Evolutionary conservation across 2,888 invertebrate genomes (phyloP), one percentile per base, ranked within the genome.

Genomic region (Harpalus rubripes): DNA sequence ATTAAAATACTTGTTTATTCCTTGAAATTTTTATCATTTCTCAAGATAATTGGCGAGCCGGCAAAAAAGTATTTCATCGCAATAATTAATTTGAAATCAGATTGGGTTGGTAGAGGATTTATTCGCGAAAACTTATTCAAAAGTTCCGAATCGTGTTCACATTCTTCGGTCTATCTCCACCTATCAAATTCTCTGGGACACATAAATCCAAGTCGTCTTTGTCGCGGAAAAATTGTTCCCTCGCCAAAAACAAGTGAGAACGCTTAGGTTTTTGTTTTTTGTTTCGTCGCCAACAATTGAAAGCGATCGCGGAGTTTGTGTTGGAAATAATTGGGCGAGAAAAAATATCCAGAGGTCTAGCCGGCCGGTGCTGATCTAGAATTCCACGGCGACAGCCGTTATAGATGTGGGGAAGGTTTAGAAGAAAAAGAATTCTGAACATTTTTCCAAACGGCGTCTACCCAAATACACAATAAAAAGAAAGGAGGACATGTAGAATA

Each of bases 291-390:
- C 81, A 58, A 82, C 82, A 82, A 82, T 82, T 82, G 82, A 72
- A 82, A 82, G 56, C 56, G 81, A 81, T 65, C 65, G 88, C 88
- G 86, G 88, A 87, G 88, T 88, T 88, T 89, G 89, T 89, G 89
- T 89, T 88, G 88, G 89, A 90, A 90, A 90, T 90, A 90, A 90
- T 90, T 90, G 90, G 89, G 87, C 88, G 87, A 88, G 89, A 89
- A 90, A 88, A 90, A 89, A 39, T 68, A 81, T 81, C 65, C 72
- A 39, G 72, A 72, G 22, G 68, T 72, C 82, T 82, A 82, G 82
- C 81, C 52, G n/a, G 32, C 41, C 44, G 18, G 82, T 82, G 82
- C 82, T 82, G 82, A 82, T 82, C 82, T 82, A 82, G 82, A 82
- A 82, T 82, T 82, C 82, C 56, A 39, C 26, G 16, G 58, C 72